Base-by-base conservation (phyloP, 2,797 vertebrate species). In the Phoeniculus purpureus region DNA sequence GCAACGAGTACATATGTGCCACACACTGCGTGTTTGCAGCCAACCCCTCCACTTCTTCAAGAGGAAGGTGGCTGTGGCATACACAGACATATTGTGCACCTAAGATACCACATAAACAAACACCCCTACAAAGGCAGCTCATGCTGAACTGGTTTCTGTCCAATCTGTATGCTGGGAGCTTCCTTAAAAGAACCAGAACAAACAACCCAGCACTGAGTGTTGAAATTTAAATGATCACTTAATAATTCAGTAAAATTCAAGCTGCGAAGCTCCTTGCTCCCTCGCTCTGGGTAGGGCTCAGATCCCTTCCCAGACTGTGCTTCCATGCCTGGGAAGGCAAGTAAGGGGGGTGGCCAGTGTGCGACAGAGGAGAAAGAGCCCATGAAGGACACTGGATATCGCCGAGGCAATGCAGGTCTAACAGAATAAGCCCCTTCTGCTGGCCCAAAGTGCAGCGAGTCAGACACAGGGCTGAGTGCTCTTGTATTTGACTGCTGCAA, bases 81-180 rank as follows among this genome's bases (percentile, higher is more conserved):
- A 65, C 86, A 55, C 89, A 92, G 78, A 66, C 93, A 94, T 60
- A 94, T 68, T 91, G 83, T n/a, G 72, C 93, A 79, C 92, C 88
- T 45, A 48, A 72, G 87, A 45, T n/a, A 51, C 18, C 16, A 2
- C 5, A 61, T 71, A 59, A 94, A 95, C 91, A 94, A 93, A 91
- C 47, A 87, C 58, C 89, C 52, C 91, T 67, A 82, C 87, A 90
- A 88, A 94, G 81, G 51, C 32, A 31, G 3, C 3, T 7, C 6
- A 5, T n/a, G 72, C 55, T 66, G 58, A 66, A 62, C 67, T 68
- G 78, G 37, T 59, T 71, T 61, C 78, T 70, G 68, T 67, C 50
- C 31, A 61, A 32, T 78, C 89, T 48, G 6, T 6, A 22, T 6
- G 66, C 67, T 45, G 5, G 60, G 74, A 43, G 94, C 88, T 91